Conservation (phyloP, 1,140 invertebrate genomes). For the Achroia grisella region DNA sequence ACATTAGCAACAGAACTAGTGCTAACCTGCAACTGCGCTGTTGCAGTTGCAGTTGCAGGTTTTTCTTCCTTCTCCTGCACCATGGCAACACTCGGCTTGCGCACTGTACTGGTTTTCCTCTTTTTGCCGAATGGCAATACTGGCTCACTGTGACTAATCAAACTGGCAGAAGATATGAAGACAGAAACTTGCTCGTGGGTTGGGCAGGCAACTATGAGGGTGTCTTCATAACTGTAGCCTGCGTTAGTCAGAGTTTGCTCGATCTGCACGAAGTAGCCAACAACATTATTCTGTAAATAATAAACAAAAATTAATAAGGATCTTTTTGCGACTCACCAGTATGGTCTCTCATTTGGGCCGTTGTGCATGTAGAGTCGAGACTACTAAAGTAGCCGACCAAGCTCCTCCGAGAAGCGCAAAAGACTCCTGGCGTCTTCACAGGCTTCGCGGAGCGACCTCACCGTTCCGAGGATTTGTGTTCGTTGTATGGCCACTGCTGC, state of each 20-base stretch:
- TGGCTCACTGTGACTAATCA: constrained; percentile 68
- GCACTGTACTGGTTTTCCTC: constrained; percentile 38
- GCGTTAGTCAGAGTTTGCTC: constrained; percentile 82
- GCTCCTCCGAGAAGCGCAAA: no score
- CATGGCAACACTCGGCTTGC: constrained; percentile 52
- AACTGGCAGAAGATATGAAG: constrained; percentile 85
- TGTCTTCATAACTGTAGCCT: constrained; percentile 87
- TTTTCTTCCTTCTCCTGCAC: constrained; percentile 23
- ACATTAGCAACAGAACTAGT: constrained; percentile 8
- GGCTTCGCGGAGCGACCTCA: no score
- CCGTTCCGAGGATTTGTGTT: no score
- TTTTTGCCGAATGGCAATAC: constrained; percentile 64
- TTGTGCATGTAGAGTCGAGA: no score
- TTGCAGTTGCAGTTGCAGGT: not conserved
- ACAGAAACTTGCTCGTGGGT: constrained; percentile 93
- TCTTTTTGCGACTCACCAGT: no score
- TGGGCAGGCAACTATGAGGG: constrained; percentile 89
- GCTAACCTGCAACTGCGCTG: no score
- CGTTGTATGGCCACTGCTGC: no score
- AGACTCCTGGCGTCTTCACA: no score
- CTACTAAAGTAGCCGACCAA: no score
- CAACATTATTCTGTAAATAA: constrained; percentile 86
- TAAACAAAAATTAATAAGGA: no score
- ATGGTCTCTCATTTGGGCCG: no score
- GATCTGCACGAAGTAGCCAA: constrained; percentile 88